Evolutionary conservation across 2,113 vertebrate species (phyloP), one percentile per base, ranked within the genome.

Genomic region (Lagenorhynchus albirostris): DNA sequence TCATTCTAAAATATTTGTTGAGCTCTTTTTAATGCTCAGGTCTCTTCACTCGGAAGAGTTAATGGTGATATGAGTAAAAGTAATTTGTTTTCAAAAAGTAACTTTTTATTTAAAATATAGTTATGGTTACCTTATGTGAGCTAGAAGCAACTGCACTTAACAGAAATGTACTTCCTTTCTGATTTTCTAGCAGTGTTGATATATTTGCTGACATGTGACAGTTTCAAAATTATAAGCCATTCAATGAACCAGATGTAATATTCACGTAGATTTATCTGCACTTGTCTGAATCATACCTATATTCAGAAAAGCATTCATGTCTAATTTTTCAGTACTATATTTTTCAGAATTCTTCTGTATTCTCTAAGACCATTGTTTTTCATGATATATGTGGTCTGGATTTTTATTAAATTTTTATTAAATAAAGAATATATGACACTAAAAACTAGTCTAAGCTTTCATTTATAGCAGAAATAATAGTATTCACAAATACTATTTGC

Each of bases 241-340:
- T 97, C 94, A 97, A 14, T 96, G 97, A 97, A 87, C 47, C 96
- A 97, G 84, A 91, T 94, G 87, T 47, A 96, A 94, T 97, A 97
- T 95, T 94, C 83, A 85, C 95, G 63, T 97, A 90, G 81, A 95
- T 97, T 98, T 97, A 96, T 96, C 88, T 96, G 44, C 20, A 92
- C 55, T 97, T 95, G 73, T 97, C 97, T 95, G 94, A 96, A 94
- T 96, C 93, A 97, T 98, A 91, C 60, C 44, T 60, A 95, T 93
- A 97, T 93, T 89, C 91, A 93, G 79, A 96, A 96, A 97, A 95
- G 3, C 21, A 36, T 98, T 97, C 36, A 1, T 96, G 77, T 97
- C 44, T 95, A 76, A 81, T 96, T 94, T 93, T 97, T 94, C 29
- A 81, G 58, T 92, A 94, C 2, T 83, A 31, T 58, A 60, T 96